Evolutionary conservation across 92 coral and sea anemone genomes (phyloP).

Genomic region (Anthopleura xanthogrammica): DNA sequence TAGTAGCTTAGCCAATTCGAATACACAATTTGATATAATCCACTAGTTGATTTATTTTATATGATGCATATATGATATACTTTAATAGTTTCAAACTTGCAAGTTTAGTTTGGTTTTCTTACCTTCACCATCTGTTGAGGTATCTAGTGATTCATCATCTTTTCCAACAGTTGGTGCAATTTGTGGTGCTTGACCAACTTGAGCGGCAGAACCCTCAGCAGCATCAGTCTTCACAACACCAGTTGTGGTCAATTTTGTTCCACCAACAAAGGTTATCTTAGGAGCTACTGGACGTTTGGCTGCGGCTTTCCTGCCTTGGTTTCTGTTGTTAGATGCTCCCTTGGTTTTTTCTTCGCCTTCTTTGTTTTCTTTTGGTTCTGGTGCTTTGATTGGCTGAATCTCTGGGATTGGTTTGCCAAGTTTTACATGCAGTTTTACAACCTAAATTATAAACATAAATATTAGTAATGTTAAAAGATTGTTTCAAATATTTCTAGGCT

Average conservation of each 20-base stretch:
- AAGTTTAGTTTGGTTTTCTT: conserved; percentile 26
- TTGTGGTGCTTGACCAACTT: neutral
- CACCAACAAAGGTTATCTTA: conserved; percentile 93
- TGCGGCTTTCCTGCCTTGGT: conserved; percentile 43
- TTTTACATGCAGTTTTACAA: conserved; percentile 88
- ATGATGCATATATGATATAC: too few relatives aligned
- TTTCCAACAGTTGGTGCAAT: conserved; percentile 27
- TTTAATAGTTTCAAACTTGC: too few relatives aligned
- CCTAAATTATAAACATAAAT: conserved; percentile 36
- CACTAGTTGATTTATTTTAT: too few relatives aligned
- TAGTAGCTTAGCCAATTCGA: too few relatives aligned
- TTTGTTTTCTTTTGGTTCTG: conserved; percentile 50
- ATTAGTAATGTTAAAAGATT: neutral
- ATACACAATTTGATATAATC: too few relatives aligned
- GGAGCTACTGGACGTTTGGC: conserved; percentile 79
- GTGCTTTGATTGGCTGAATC: conserved; percentile 77
- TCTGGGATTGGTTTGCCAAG: conserved; percentile 98
- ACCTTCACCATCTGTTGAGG: conserved; percentile 49
- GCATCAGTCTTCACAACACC: conserved; percentile 58
- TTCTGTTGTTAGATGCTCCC: conserved; percentile 53
- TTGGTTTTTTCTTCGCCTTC: conserved; percentile 76
- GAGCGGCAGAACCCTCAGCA: conserved; percentile 16
- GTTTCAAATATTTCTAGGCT: neutral
- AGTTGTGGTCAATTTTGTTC: conserved; percentile 81
- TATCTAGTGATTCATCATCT: neutral